Evolutionary conservation across 2,888 invertebrate genomes (phyloP).

Genomic region (Linhomoeus sp.): DNA sequence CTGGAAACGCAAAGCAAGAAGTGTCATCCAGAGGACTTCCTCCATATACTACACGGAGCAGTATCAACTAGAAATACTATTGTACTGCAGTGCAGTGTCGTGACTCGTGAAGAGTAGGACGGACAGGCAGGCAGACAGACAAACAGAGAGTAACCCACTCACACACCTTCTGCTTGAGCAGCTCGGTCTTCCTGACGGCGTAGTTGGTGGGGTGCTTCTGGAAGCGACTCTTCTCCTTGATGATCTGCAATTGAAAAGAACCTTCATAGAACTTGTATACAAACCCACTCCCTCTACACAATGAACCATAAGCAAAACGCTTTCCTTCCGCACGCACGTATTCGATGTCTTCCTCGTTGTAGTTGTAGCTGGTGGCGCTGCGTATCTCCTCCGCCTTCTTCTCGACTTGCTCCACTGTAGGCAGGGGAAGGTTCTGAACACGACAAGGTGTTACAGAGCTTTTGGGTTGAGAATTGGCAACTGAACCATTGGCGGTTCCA

Average conservation of each 20-base stretch:
- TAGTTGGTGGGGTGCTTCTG: slow-evolving; percentile 81
- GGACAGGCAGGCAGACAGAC: too few relatives aligned
- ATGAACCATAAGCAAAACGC: too few relatives aligned
- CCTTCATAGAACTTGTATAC: not conserved
- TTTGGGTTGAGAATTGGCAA: too few relatives aligned
- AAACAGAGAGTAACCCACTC: too few relatives aligned
- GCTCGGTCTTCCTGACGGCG: slow-evolving; percentile 81
- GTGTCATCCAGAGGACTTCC: too few relatives aligned
- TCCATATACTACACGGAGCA: too few relatives aligned
- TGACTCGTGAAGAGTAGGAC: too few relatives aligned
- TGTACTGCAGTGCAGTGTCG: too few relatives aligned
- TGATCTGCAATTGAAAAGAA: slow-evolving; percentile 34
- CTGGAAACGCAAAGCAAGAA: too few relatives aligned
- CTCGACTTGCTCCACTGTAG: slow-evolving; percentile 59
- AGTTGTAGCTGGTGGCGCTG: slow-evolving; percentile 70
- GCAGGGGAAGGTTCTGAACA: slow-evolving; percentile 45
- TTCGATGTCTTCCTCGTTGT: slow-evolving; percentile 83
- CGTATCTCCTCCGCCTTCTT: slow-evolving; percentile 66
- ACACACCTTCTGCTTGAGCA: slow-evolving; percentile 61
- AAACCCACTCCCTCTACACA: slow-evolving; percentile 1
- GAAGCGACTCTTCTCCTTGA: slow-evolving; percentile 75
- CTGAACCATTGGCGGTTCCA: too few relatives aligned
- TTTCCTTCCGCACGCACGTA: too few relatives aligned
- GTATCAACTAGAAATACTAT: too few relatives aligned
- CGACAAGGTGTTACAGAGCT: slow-evolving; percentile 11